phyloP scores from a whole-genome alignment of 2,113 vertebrate genomes.

The Sebastes schlegelii region DNA sequence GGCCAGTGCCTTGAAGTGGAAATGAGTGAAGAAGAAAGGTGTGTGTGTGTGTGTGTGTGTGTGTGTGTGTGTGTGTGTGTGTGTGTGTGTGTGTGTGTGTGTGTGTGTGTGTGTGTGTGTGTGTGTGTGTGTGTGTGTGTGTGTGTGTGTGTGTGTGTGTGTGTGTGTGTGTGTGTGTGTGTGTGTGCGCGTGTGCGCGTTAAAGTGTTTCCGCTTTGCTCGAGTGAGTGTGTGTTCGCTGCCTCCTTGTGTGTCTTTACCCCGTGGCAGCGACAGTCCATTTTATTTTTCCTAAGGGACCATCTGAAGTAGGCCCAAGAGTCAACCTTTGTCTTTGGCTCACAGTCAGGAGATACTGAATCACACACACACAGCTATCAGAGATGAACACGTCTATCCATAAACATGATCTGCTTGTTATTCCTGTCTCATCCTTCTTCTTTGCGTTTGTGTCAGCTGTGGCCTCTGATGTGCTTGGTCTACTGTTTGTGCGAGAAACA shows the following conservation, averaged over 20 bases:
- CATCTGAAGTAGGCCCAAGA: slow-evolving; percentile 35
- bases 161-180: slow-evolving; percentile 28
- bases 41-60: slow-evolving; percentile 28
- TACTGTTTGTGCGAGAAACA: slow-evolving; percentile 66
- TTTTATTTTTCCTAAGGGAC: slow-evolving; percentile 37
- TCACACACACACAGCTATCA: slow-evolving; percentile 15
- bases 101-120: slow-evolving; percentile 29
- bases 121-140: slow-evolving; percentile 31
- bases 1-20: slow-evolving; percentile 77
- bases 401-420: slow-evolving; percentile 76
- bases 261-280: slow-evolving; percentile 17
- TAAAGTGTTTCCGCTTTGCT: slow-evolving; percentile 1
- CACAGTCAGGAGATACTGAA: slow-evolving; percentile 25
- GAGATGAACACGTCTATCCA: slow-evolving; percentile 46
- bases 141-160: slow-evolving; percentile 8
- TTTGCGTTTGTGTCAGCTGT: slow-evolving; percentile 74
- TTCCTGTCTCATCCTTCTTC: slow-evolving; percentile 66
- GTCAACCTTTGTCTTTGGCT: slow-evolving; percentile 41
- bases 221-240: background rate
- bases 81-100: slow-evolving; percentile 15
- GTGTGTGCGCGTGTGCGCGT: background rate
- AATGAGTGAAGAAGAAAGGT: slow-evolving; percentile 60
- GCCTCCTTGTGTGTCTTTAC: background rate
- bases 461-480: slow-evolving; percentile 72
- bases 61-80: slow-evolving; percentile 23